Evolutionary conservation across 2,888 invertebrate species (phyloP), one percentile per base, ranked within the genome.

Genomic region (Leptinotarsa rubiginosa): DNA sequence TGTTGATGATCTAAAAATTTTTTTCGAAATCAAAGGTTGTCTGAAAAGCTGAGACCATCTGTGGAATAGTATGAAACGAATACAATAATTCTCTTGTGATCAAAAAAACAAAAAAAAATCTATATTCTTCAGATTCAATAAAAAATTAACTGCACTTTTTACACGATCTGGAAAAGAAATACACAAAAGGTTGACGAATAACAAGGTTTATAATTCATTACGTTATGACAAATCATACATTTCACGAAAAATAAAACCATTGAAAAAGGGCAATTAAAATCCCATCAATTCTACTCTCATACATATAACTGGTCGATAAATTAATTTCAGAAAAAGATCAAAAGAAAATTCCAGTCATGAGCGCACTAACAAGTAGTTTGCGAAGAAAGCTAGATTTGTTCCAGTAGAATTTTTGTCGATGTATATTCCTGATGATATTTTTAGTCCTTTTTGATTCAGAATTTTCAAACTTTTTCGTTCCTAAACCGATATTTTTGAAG

Each of bases 231-330:
- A 31, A 62, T 62, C 13, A 62, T 62, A 31, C 31, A 25, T 62
- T 62, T 62, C 5, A 31, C 62, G 31, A n/a, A 41, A 25, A 62
- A 25, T 62, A 62, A 31, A 50, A 41, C 41, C 10, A 2, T 41
- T 25, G 59, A 59, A 25, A 25, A 0, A 13, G 15, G 15, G 20
- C 41, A 62, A 62, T 62, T 62, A 62, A 62, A 41, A 62, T n/a
- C 41, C 31, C 62, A 62, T 62, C 25, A 62, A 62, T 62, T 31
- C 10, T 20, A 62, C n/a, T 62, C 62, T 31, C 7, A 31, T n/a
- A 16, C 4, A 16, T 41, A 62, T 41, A 41, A 62, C 25, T 62
- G 41, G 62, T 41, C 31, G 25, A 62, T 31, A 7, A 18, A 16
- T 31, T 4, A 10, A n/a, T 41, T 18, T n/a, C 31, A 4, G 31